Evolutionary conservation across 1,140 invertebrate genomes (phyloP).

Genomic region (Hetaerina americana): DNA sequence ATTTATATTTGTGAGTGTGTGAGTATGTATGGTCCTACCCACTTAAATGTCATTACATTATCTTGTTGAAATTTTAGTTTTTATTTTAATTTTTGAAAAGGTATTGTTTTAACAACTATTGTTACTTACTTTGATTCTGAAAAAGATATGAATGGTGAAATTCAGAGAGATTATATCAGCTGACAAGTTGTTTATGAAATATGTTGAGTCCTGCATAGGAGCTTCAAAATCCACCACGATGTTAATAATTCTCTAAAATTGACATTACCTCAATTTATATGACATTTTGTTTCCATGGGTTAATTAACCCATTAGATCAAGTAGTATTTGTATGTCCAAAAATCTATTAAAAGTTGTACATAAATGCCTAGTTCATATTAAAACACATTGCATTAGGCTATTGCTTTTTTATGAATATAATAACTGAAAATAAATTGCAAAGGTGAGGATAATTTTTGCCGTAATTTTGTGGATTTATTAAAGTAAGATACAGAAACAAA

Average conservation of each 20-base stretch:
- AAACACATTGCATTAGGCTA: not conserved
- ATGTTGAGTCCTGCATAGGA: too few species aligned
- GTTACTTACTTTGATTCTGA: too few species aligned
- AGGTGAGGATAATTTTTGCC: not conserved
- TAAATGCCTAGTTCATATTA: not conserved
- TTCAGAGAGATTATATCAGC: too few species aligned
- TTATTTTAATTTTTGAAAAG: too few species aligned
- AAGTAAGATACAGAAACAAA: too few species aligned
- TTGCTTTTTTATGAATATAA: not conserved
- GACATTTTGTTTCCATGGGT: not conserved
- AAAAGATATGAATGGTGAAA: too few species aligned
- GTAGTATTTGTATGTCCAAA: not conserved
- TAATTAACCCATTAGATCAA: not conserved
- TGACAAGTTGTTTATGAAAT: too few species aligned
- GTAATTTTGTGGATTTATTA: too few species aligned
- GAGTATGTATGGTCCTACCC: not conserved
- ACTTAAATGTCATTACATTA: not conserved
- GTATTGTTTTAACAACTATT: too few species aligned
- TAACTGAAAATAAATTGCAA: not conserved
- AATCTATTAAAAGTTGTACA: slow-evolving; percentile 1
- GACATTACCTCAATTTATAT: slow-evolving; percentile 1
- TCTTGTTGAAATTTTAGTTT: not conserved
- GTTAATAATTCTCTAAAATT: too few species aligned
- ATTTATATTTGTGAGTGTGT: slow-evolving; percentile 1
- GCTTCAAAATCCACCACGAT: too few species aligned